Evolutionary conservation across 2,797 vertebrate species (phyloP), one percentile per base, ranked within the genome.

Genomic region (Nannoperca obscura): DNA sequence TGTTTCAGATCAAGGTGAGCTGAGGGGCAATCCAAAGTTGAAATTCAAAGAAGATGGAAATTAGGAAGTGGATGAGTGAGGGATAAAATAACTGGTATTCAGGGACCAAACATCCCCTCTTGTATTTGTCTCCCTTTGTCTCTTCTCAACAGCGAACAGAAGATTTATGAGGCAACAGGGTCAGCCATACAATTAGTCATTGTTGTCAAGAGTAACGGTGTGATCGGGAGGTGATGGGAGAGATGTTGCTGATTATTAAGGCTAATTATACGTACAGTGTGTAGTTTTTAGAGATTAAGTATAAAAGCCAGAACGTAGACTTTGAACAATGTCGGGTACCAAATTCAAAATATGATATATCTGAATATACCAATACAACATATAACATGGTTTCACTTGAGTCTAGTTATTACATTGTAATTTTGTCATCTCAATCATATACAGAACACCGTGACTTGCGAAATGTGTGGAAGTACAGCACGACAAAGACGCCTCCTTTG

Each of bases 401-500:
- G 19, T 32, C 46, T 46, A 53, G 15, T 32, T 47, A 13, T 34
- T 20, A 52, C 13, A 24, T 30, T 40, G 13, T 40, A 32, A 40
- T 74, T 64, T 65, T 47, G 13, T 59, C n/a, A 22, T 38, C 24
- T 24, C 4, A 0, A 9, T 42, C 24, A 32, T 22, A n/a, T 42
- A 65, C 36, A 58, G 22, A 67, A 60, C 1, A 6, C 22, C 38
- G 49, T 57, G 53, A 62, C 24, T 74, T 66, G 27, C 3, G 9
- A 75, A 74, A 72, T 49, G 42, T 72, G 24, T 34, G n/a, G 27
- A 68, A 64, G 40, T 68, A 78, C 30, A 71, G 71, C 63, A 74
- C 34, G 76, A 68, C 36, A 76, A 80, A 75, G 42, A 81, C 54
- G 22, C n/a, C n/a, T 62, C 24, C 58, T 68, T 73, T 50, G 61